Conservation (phyloP, 2,113 vertebrate species). For the Blennius ocellaris region DNA sequence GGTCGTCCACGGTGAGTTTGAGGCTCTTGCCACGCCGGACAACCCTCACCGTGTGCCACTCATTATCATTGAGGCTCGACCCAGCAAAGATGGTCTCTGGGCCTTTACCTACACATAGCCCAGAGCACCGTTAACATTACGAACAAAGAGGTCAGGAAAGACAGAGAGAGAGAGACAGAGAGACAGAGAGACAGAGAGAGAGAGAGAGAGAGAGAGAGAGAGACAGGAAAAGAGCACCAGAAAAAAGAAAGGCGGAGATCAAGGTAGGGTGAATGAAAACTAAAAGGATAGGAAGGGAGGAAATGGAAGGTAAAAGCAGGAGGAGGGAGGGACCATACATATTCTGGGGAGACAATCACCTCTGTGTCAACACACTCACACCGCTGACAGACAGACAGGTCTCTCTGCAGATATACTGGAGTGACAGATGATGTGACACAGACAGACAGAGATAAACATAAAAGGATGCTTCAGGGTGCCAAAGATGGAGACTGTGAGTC, state of each 20-base stretch:
- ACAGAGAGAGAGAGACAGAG: slow-evolving; percentile 49
- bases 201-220: slow-evolving; percentile 51
- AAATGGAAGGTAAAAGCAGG: slow-evolving; percentile 49
- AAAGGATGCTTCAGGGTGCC: slow-evolving; percentile 53
- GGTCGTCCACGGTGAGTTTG: slow-evolving; percentile 97
- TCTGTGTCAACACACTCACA: slow-evolving; percentile 37
- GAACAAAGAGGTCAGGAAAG: slow-evolving; percentile 46
- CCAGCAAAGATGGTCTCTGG: slow-evolving; percentile 99
- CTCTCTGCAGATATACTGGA: slow-evolving; percentile 44
- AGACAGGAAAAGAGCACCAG: slow-evolving; percentile 37
- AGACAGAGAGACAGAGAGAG: slow-evolving; percentile 50
- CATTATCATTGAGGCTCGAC: slow-evolving; percentile 99
- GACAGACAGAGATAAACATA: slow-evolving; percentile 58
- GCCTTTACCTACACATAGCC: slow-evolving; percentile 99
- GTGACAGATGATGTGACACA: slow-evolving; percentile 41
- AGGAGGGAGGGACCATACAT: slow-evolving; percentile 48
- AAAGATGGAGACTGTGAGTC: slow-evolving; percentile 68
- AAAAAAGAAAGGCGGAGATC: slow-evolving; percentile 37
- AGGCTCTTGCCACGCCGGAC: slow-evolving; percentile 96
- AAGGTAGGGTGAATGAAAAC: slow-evolving; percentile 55
- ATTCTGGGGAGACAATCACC: slow-evolving; percentile 60
- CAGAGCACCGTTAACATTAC: slow-evolving; percentile 87
- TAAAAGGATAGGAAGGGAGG: slow-evolving; percentile 46
- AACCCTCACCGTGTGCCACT: slow-evolving; percentile 99
- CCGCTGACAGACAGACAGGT: slow-evolving; percentile 59